Evolutionary conservation across 2,888 invertebrate genomes (phyloP).

Genomic region (Parthenolecanium corni): DNA sequence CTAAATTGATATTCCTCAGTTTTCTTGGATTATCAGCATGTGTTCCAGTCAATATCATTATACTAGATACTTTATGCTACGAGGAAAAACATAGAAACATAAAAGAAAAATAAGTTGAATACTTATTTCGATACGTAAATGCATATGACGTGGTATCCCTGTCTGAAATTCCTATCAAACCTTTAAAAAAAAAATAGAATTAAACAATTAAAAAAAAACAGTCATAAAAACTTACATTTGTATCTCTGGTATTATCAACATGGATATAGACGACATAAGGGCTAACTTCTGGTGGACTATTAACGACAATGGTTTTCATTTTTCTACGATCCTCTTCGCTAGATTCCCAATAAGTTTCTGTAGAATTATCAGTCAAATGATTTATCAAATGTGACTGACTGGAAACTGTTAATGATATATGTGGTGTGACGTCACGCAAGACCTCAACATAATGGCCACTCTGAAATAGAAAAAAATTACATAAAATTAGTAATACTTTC

Average conservation of each 20-base stretch:
- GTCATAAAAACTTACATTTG: conserved; percentile 55
- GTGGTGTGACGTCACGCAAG: conserved; percentile 60
- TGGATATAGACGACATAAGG: conserved; percentile 74
- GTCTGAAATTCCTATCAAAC: no score
- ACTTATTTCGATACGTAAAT: no score
- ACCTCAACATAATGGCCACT: conserved; percentile 48
- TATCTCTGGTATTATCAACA: conserved; percentile 86
- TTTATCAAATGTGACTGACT: conserved; percentile 89
- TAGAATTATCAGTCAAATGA: conserved; percentile 82
- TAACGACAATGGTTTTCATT: conserved; percentile 69
- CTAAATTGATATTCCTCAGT: conserved; percentile 72
- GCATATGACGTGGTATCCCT: no score
- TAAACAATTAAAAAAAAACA: conserved; percentile 32
- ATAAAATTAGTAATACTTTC: neutral
- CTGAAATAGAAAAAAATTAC: conserved; percentile 36
- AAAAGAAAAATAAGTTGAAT: no score
- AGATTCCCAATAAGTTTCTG: conserved; percentile 98
- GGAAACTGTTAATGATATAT: conserved; percentile 73
- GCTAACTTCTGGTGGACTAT: conserved; percentile 50
- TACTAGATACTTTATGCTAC: conserved; percentile 82
- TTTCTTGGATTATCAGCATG: conserved; percentile 70
- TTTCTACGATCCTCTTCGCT: conserved; percentile 93
- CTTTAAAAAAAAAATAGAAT: no score
- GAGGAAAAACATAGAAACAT: conserved; percentile 37
- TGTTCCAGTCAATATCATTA: conserved; percentile 73